These are phyloP conservation scores for Cremastobaeus sp. DNA, from an alignment of 2,888 invertebrate species.

Conservation along the genomic window DNA sequence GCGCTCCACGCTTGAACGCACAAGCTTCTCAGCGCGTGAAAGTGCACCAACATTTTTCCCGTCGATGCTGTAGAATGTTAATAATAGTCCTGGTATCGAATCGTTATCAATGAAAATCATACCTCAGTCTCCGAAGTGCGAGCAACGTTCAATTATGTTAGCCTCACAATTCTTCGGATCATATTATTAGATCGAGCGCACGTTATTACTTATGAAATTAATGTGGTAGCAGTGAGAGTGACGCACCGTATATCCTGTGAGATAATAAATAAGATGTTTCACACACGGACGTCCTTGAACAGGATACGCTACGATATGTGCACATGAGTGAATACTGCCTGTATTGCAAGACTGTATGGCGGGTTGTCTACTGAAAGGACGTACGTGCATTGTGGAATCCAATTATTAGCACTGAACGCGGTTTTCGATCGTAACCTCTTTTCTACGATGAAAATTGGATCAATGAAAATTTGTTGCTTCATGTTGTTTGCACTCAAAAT, in stretches of 20 bases:
- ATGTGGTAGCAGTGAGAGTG: constrained; percentile 36
- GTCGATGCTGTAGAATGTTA: constrained; percentile 16
- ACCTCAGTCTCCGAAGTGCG: neutral
- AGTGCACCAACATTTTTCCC: constrained; percentile 61
- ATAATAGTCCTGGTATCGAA: constrained; percentile 10
- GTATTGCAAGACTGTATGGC: no score
- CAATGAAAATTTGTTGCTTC: neutral
- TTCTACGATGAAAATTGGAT: neutral
- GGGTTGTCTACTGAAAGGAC: no score
- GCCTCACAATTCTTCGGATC: neutral
- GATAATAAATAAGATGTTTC: constrained; percentile 13
- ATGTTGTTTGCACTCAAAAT: neutral
- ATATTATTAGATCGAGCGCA: neutral
- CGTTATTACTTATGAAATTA: constrained; percentile 29
- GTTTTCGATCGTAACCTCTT: neutral
- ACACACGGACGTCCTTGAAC: neutral
- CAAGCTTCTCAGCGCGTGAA: constrained; percentile 64
- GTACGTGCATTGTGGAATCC: no score
- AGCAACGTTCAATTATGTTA: neutral
- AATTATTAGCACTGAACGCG: no score
- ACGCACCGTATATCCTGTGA: constrained; percentile 17
- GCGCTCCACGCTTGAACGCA: constrained; percentile 66
- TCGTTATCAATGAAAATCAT: constrained; percentile 5
- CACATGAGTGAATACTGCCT: neutral
- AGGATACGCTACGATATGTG: constrained; percentile 10